Evolutionary conservation across 2,113 vertebrate genomes (phyloP).

Genomic region (Ifrita kowaldi): DNA sequence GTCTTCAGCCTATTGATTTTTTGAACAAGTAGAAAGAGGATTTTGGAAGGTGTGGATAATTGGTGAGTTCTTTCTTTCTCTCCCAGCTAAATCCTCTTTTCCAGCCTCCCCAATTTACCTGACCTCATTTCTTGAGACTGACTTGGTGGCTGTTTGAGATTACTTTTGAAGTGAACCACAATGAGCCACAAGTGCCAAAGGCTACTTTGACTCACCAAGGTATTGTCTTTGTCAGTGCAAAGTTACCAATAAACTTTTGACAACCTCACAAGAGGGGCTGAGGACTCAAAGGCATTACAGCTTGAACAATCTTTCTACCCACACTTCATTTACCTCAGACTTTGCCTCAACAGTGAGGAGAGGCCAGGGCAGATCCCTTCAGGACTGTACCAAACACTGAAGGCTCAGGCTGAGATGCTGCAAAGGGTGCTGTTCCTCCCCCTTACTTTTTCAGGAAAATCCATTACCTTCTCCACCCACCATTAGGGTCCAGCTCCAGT

Average conservation of each 20-base stretch:
- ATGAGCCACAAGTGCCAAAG: neutral
- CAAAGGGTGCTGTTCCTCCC: neutral
- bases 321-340: too few relatives aligned
- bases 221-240: neutral
- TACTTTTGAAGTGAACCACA: neutral
- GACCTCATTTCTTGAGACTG: neutral
- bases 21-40: neutral
- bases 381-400: neutral
- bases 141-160: neutral
- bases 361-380: neutral
- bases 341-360: neutral
- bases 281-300: neutral
- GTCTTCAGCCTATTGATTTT: neutral
- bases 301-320: neutral
- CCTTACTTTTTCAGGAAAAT: neutral
- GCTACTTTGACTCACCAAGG: neutral
- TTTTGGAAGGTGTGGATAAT: neutral
- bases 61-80: neutral
- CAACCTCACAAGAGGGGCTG: neutral
- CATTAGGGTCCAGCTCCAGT: neutral
- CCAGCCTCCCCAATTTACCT: neutral
- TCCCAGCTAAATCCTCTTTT: neutral
- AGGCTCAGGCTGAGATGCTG: neutral
- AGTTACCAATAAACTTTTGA: neutral
- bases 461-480: neutral